Evolutionary conservation across 2,888 invertebrate genomes (phyloP), one percentile per base, ranked within the genome.

Genomic region (Drosophila pegasa): DNA sequence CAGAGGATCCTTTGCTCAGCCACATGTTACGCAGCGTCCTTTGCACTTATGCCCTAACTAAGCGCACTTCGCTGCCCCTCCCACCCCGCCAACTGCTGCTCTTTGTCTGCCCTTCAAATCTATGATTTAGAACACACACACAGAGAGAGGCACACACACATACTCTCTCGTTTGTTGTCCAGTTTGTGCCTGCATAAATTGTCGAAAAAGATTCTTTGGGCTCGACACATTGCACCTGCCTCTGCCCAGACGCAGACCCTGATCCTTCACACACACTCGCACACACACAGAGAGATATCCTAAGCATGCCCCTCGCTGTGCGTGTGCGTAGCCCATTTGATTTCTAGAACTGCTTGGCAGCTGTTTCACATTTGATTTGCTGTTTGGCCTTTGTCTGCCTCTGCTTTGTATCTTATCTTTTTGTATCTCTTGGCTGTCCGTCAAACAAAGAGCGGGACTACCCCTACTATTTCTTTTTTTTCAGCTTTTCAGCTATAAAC

Each of bases 141-240:
- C 9, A 48, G 33, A 38, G 29, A 33, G n/a, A 35, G 29, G 56
- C 35, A 38, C 35, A 48, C 41, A 47, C 35, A 38, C 35, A 48
- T 41, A 47, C 56, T 61, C 60, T 16, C 37, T 2, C 50, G 20
- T 51, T 65, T 59, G 47, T 43, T 71, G 65, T 65, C 75, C 75
- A 66, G 78, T 61, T 66, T 68, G 62, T 43, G 67, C 72, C 77
- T 71, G 80, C 72, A 82, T 74, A 82, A 72, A 77, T 74, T 79
- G 47, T 48, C 41, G 33, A 51, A 33, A 31, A 20, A 48, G 4
- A 48, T 20, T 68, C 60, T 66, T 69, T 38, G 68, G 16, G 58
- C 25, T 61, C 63, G 78, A 68, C 70, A 69, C 55, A 66, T 69
- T 83, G 77, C 81, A 83, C 83, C 81, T 81, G 81, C 79, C 67